phyloP scores from a whole-genome alignment of 2,888 invertebrate species.

The Keiferia lycopersicella region DNA sequence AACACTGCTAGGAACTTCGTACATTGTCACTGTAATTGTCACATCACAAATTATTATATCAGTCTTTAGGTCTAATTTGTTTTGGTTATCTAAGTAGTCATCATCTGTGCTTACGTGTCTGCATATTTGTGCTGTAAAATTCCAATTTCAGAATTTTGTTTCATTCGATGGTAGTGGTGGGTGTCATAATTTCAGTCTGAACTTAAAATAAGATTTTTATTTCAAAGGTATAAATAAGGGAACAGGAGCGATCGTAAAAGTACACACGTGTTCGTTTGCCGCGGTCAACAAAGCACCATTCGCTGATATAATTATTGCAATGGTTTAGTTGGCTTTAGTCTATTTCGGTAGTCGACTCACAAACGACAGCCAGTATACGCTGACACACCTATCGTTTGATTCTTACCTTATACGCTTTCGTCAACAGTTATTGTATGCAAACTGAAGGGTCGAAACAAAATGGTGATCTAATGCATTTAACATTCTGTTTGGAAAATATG shows the following conservation, averaged over 20 bases:
- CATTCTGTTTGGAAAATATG: constrained; percentile 53
- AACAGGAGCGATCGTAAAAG: constrained; percentile 38
- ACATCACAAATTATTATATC: constrained; percentile 50
- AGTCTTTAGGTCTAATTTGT: constrained; percentile 24
- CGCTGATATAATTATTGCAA: constrained; percentile 78
- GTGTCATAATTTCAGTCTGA: constrained; percentile 50
- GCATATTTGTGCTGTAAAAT: constrained; percentile 29
- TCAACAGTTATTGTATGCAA: constrained; percentile 44
- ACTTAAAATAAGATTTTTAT: neutral
- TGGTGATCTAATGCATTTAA: constrained; percentile 51
- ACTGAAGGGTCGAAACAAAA: constrained; percentile 45
- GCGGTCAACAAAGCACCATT: constrained; percentile 67
- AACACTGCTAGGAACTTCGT: constrained; percentile 52
- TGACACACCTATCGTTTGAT: constrained; percentile 44
- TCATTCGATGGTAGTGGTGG: constrained; percentile 19
- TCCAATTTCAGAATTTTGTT: constrained; percentile 26
- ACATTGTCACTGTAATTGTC: constrained; percentile 48
- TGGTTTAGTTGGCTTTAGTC: constrained; percentile 52
- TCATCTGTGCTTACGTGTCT: constrained; percentile 27
- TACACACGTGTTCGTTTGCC: constrained; percentile 53
- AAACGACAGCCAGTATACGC: constrained; percentile 49
- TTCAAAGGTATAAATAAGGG: neutral
- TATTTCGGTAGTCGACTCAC: constrained; percentile 71
- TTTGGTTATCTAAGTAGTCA: constrained; percentile 25
- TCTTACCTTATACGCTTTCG: constrained; percentile 48